These are phyloP conservation scores for Cryptotis parvus DNA, from an alignment of 2,113 vertebrate species.

Conservation along the genomic window DNA sequence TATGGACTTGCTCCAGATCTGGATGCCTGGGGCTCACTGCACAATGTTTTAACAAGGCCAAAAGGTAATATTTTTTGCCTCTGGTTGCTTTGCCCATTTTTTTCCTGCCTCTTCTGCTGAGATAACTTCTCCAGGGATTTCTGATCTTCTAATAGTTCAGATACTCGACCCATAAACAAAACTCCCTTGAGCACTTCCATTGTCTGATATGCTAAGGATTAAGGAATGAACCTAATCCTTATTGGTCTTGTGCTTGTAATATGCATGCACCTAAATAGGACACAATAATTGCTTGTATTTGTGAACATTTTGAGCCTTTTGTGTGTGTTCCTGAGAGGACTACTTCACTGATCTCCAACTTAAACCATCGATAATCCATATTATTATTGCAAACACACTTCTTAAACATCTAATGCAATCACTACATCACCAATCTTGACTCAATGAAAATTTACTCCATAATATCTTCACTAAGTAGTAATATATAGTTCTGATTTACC, in stretches of 20 bases:
- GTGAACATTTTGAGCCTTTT: background rate
- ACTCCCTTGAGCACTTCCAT: background rate
- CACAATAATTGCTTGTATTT: background rate
- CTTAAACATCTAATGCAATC: background rate
- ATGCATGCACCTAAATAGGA: background rate
- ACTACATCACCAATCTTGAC: background rate
- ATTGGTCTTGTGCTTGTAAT: background rate
- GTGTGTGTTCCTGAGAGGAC: background rate
- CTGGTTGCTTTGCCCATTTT: slow-evolving; percentile 48
- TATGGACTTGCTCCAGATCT: slow-evolving; percentile 72
- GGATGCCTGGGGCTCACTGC: slow-evolving; percentile 72
- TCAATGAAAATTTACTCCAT: background rate
- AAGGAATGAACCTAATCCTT: background rate
- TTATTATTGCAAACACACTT: background rate
- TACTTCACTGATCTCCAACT: background rate
- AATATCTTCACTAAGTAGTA: background rate
- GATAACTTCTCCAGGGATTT: background rate
- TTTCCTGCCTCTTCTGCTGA: slow-evolving; percentile 64
- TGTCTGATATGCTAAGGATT: background rate
- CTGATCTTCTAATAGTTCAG: background rate
- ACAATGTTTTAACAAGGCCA: slow-evolving; percentile 80
- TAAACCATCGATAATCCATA: background rate
- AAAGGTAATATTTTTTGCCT: slow-evolving; percentile 78
- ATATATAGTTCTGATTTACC: background rate
- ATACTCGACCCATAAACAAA: background rate